Base-by-base conservation (phyloP, 1,140 invertebrate genomes). In the Bradysia coprophila region DNA sequence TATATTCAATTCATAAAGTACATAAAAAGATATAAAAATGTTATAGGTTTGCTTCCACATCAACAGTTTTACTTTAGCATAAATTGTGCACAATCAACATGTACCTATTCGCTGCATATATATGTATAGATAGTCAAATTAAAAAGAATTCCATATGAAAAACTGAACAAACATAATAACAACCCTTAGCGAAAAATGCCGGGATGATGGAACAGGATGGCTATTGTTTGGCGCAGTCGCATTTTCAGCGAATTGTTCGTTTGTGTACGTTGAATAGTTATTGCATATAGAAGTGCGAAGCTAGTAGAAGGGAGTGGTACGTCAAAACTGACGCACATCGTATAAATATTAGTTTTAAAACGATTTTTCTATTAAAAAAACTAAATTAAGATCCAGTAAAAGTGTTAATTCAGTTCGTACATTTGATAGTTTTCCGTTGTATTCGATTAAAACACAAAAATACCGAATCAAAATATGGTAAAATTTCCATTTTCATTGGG, bases 281-380 rank as follows among this genome's bases (percentile, higher is more conserved):
- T 28, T 28, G 24, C 24, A 28, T 28, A 28, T 6, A 13, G 24
- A 6, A 28, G n/a, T n/a, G 13, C 24, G 24, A 28, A 6, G 24
- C 24, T 28, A 28, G 24, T 28, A 28, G 24, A 28, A 60, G 57
- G 57, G 57, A 60, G 57, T 59, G 57, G 57, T 59, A 59, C 55
- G 57, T 59, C 55, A 56, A 59, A 57, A 56, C 57, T 60, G 57
- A 60, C 57, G 57, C 57, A 60, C 57, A 56, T 56, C 57, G 49
- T 49, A 28, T 8, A 8, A 28, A 8, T 28, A 36, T 11, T 11
- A 9, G 5, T 6, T 36, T 36, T 11, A n/a, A n/a, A 8, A 31
- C n/a, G 28, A 5, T 9, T n/a, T 36, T 11, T 36, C 5, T 36
- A 16, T 9, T 36, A 36, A 10, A 36, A 36, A 36, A 11, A 15